phyloP scores from a whole-genome alignment of 2,888 invertebrate genomes.

The Eurytoma californica region DNA sequence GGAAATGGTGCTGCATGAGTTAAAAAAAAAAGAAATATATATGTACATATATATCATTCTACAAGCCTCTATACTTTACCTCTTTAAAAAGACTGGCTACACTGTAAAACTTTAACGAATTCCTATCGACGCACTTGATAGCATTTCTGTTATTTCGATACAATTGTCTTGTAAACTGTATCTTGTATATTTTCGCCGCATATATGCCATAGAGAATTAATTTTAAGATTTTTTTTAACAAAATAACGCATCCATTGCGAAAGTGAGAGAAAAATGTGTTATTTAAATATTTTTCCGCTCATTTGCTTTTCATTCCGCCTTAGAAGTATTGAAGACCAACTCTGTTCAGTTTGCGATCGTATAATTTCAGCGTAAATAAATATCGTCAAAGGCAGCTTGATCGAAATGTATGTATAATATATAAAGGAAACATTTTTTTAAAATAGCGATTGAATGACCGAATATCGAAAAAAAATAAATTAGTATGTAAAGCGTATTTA shows the following conservation, averaged over 20 bases:
- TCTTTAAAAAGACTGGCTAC: slow-evolving; percentile 50
- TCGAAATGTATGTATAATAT: slow-evolving; percentile 37
- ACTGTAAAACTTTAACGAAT: slow-evolving; percentile 48
- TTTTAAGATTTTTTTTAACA: slow-evolving; percentile 41
- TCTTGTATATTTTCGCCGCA: slow-evolving; percentile 45
- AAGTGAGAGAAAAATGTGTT: slow-evolving; percentile 19
- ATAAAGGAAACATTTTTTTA: slow-evolving; percentile 37
- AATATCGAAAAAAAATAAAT: slow-evolving; percentile 6
- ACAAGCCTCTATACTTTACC: slow-evolving; percentile 40
- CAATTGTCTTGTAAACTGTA: slow-evolving; percentile 30
- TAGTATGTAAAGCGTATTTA: slow-evolving; percentile 44
- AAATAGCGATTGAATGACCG: slow-evolving; percentile 32
- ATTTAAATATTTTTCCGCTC: slow-evolving; percentile 28
- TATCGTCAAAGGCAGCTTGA: slow-evolving; percentile 48
- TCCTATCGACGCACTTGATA: slow-evolving; percentile 51
- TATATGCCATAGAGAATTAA: slow-evolving; percentile 52
- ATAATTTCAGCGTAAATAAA: slow-evolving; percentile 33
- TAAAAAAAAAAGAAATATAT: slow-evolving; percentile 14
- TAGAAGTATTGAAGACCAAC: slow-evolving; percentile 52
- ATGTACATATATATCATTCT: background rate
- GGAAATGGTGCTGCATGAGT: slow-evolving; percentile 41
- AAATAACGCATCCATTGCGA: slow-evolving; percentile 5
- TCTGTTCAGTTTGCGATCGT: slow-evolving; percentile 26
- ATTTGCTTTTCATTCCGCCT: slow-evolving; percentile 51
- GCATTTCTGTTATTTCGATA: slow-evolving; percentile 35